phyloP scores from a whole-genome alignment of 2,797 vertebrate species.

The Artibeus jamaicensis region DNA sequence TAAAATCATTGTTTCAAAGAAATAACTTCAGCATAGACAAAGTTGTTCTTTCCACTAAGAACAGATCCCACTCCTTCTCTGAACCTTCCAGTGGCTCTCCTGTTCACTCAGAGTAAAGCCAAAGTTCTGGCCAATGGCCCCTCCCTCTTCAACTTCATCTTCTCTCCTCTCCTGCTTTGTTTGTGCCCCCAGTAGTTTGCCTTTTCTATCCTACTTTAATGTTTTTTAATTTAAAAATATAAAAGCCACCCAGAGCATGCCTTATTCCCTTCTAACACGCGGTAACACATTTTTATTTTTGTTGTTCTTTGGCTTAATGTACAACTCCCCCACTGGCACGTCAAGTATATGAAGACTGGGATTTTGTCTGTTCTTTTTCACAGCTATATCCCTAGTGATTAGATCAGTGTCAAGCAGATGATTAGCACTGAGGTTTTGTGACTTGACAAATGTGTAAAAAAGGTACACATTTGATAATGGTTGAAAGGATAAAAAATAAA shows the following conservation, averaged over 20 bases:
- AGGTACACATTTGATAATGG: no score
- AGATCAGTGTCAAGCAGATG: neutral
- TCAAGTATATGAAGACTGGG: neutral
- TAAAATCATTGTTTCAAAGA: no score
- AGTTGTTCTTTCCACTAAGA: neutral
- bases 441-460: no score
- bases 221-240: neutral
- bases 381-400: neutral
- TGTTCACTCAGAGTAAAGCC: no score
- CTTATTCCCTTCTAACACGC: neutral
- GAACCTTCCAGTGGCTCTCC: neutral
- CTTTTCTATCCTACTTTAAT: neutral
- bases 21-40: no score
- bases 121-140: neutral
- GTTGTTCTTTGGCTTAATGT: neutral
- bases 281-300: neutral
- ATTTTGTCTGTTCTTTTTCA: neutral
- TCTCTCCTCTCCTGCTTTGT: neutral
- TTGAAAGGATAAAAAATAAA: no score
- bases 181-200: neutral
- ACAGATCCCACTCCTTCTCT: no score
- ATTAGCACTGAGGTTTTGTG: neutral
- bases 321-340: neutral
- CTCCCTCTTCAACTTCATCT: neutral
- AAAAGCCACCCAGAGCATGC: neutral